phyloP scores from a whole-genome alignment of 2,888 invertebrate species.

The Drosophila siamana region DNA sequence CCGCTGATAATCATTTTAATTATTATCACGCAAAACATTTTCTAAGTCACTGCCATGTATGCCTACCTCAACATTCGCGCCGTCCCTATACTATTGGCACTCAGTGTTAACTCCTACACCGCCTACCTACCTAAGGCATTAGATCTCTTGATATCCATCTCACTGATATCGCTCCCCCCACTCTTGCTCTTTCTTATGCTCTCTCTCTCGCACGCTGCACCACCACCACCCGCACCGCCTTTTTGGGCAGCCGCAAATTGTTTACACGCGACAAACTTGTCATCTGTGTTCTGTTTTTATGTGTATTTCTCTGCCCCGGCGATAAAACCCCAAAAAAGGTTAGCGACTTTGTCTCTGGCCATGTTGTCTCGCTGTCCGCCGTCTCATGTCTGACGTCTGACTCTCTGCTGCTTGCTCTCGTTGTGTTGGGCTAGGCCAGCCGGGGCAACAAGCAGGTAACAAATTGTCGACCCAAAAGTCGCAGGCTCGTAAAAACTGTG shows the following conservation, averaged over 20 bases:
- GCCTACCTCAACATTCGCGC: constrained; percentile 37
- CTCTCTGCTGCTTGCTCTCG: constrained; percentile 30
- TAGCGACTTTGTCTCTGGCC: constrained; percentile 69
- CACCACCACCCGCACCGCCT: constrained; percentile 64
- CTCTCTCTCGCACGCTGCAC: constrained; percentile 1
- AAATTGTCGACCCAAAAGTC: constrained; percentile 52
- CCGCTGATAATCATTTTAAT: neutral
- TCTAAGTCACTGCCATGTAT: neutral
- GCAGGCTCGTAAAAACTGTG: constrained; percentile 68
- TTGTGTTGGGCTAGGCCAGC: constrained; percentile 73
- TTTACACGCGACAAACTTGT: constrained; percentile 80
- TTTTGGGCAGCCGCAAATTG: constrained; percentile 71
- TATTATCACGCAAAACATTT: neutral
- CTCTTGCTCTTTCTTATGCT: neutral
- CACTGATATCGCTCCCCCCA: constrained; percentile 56
- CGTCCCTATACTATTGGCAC: constrained; percentile 19
- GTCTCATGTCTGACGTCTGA: neutral
- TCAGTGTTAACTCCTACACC: constrained; percentile 52
- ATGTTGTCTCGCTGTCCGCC: constrained; percentile 14
- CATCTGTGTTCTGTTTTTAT: constrained; percentile 58
- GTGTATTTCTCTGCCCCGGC: constrained; percentile 40
- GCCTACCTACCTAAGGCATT: constrained; percentile 45
- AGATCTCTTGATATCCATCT: constrained; percentile 60
- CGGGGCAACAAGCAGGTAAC: constrained; percentile 46
- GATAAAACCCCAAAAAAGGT: constrained; percentile 76